These are phyloP conservation scores for Metaphire vulgaris DNA, from an alignment of 1,140 invertebrate species.

Conservation along the genomic window DNA sequence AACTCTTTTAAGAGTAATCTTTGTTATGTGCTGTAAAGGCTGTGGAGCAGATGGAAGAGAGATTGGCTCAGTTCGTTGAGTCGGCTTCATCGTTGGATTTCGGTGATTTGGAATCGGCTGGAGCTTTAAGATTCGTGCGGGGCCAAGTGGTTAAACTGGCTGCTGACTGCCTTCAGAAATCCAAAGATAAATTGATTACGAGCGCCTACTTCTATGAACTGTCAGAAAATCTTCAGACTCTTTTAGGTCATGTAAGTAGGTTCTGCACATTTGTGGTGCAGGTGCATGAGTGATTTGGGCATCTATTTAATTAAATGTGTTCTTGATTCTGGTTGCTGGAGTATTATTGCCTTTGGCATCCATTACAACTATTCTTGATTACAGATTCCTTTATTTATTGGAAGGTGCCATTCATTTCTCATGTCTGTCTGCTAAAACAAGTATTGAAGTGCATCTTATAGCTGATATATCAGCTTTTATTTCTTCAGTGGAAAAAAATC, in stretches of 20 bases:
- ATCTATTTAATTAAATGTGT: too few relatives aligned
- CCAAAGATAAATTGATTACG: slow-evolving; percentile 84
- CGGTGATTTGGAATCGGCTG: slow-evolving; percentile 60
- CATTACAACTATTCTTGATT: too few relatives aligned
- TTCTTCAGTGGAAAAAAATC: too few relatives aligned
- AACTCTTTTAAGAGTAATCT: too few relatives aligned
- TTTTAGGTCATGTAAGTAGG: slow-evolving; percentile 69
- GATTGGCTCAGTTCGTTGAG: slow-evolving; percentile 71
- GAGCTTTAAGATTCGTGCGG: slow-evolving; percentile 88
- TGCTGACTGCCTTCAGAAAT: slow-evolving; percentile 87
- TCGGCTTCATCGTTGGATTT: slow-evolving; percentile 46
- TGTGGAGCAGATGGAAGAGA: slow-evolving; percentile 91
- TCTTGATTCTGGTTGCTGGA: too few relatives aligned
- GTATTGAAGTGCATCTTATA: too few relatives aligned
- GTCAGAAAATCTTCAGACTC: slow-evolving; percentile 85
- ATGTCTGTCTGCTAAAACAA: too few relatives aligned
- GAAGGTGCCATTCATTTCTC: too few relatives aligned
- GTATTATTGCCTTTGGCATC: too few relatives aligned
- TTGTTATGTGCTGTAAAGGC: slow-evolving; percentile 65
- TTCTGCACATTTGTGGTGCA: not conserved
- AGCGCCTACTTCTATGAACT: slow-evolving; percentile 93
- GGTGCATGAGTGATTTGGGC: not conserved
- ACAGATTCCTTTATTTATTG: too few relatives aligned
- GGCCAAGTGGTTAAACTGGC: slow-evolving; percentile 91
- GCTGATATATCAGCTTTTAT: too few relatives aligned